A percentile compares a stretch with the other conserved stretches of the same genome.
phyloP scores from a whole-genome alignment of 2,888 invertebrate genomes.

The Leptinotarsa tumamoca region DNA sequence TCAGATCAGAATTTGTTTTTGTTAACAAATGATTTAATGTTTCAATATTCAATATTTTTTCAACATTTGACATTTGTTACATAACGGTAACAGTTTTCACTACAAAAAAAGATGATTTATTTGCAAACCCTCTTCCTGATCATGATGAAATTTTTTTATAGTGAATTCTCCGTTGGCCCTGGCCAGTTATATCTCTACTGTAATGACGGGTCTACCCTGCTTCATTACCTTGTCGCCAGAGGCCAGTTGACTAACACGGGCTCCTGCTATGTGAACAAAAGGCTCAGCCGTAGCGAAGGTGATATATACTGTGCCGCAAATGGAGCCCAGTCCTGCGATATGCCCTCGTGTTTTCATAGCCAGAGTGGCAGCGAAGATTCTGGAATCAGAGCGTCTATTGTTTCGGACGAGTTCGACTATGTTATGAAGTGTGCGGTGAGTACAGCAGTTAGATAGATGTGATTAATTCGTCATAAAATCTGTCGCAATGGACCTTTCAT shows the following conservation, averaged over 20 bases:
- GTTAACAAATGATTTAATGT: no score
- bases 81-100: no score
- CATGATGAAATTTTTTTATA: slow-evolving; percentile 46
- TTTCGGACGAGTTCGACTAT: slow-evolving; percentile 61
- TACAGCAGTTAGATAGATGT: not conserved
- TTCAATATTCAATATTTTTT: no score
- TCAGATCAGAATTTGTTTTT: no score
- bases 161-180: slow-evolving; percentile 69
- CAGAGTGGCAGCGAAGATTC: slow-evolving; percentile 63
- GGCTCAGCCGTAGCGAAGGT: slow-evolving; percentile 69
- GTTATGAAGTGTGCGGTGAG: slow-evolving; percentile 60
- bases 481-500: no score
- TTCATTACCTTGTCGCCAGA: slow-evolving; percentile 66
- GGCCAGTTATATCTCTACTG: slow-evolving; percentile 70
- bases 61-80: no score
- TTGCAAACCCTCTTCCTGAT: no score
- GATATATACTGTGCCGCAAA: slow-evolving; percentile 62
- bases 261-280: slow-evolving; percentile 26
- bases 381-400: slow-evolving; percentile 62
- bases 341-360: slow-evolving; percentile 60
- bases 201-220: slow-evolving; percentile 64
- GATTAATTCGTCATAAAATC: no score
- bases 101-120: no score
- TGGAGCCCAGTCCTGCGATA: slow-evolving; percentile 52
- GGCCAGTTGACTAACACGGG: slow-evolving; percentile 63